These are phyloP conservation scores for Drosophila ogumai DNA, from an alignment of 1,140 invertebrate species.

Conservation along the genomic window DNA sequence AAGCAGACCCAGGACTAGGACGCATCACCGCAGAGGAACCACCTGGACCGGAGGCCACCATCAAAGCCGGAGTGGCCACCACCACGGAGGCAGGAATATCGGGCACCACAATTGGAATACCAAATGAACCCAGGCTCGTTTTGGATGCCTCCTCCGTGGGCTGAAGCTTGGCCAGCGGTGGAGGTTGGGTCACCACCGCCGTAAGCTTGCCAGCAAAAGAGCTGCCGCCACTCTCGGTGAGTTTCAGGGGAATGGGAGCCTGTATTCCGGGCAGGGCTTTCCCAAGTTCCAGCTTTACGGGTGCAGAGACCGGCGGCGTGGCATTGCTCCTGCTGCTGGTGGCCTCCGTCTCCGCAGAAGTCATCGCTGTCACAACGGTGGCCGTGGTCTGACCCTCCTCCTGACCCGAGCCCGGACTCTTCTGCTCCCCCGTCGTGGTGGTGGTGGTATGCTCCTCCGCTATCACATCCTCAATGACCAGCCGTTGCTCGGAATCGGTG, in stretches of 20 bases:
- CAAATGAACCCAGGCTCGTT: constrained; percentile 26
- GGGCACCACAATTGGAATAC: constrained; percentile 74
- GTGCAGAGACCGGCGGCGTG: constrained; percentile 20
- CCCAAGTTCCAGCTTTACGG: constrained; percentile 62
- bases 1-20: constrained; percentile 40
- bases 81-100: constrained; percentile 79
- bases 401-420: constrained; percentile 54
- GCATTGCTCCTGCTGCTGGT: constrained; percentile 39
- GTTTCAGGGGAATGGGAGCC: constrained; percentile 67
- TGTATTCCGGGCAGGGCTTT: constrained; percentile 47
- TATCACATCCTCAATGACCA: constrained; percentile 86
- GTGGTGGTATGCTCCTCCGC: constrained; percentile 58
- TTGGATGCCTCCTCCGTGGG: not conserved
- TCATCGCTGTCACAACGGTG: constrained; percentile 19
- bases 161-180: constrained; percentile 24
- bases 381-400: constrained; percentile 32
- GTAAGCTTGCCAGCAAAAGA: constrained; percentile 40
- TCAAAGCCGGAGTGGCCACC: constrained; percentile 47
- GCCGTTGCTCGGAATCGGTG: constrained; percentile 90
- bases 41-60: constrained; percentile 27
- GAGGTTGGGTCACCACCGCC: constrained; percentile 18
- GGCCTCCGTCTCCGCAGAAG: constrained; percentile 18
- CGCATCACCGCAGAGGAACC: constrained; percentile 33
- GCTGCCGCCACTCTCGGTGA: constrained; percentile 19
- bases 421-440: constrained; percentile 53